Conservation (phyloP, 1,140 invertebrate genomes). For the Leptinotarsa defecta region DNA sequence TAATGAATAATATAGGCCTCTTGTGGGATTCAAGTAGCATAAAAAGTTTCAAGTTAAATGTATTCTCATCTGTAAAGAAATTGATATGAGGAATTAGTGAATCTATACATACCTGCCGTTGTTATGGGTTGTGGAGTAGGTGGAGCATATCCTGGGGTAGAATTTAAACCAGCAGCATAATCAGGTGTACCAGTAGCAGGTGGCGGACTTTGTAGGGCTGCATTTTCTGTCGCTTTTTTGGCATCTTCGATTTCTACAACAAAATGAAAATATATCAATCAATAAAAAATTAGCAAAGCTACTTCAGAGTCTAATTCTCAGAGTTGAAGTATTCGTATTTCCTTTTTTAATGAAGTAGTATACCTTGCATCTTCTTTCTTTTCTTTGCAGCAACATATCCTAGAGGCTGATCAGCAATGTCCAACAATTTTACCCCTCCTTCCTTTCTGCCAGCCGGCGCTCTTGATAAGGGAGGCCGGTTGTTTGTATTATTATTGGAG, state of each 20-base stretch:
- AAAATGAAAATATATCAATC: background rate
- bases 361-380: slow-evolving; percentile 66
- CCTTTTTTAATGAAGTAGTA: too few species aligned
- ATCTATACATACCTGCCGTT: slow-evolving; percentile 39
- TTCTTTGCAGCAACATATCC: slow-evolving; percentile 65
- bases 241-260: slow-evolving; percentile 76
- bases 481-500: slow-evolving; percentile 57
- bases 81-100: too few species aligned
- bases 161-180: slow-evolving; percentile 58
- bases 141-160: slow-evolving; percentile 59
- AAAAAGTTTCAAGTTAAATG: too few species aligned
- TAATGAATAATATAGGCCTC: too few species aligned
- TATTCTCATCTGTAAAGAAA: too few species aligned
- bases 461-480: slow-evolving; percentile 57
- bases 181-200: slow-evolving; percentile 57
- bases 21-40: too few species aligned
- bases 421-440: slow-evolving; percentile 89
- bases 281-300: background rate
- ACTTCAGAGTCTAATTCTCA: too few species aligned
- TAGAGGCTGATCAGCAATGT: slow-evolving; percentile 90
- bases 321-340: background rate
- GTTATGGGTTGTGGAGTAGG: slow-evolving; percentile 50
- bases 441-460: slow-evolving; percentile 74
- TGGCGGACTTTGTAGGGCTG: slow-evolving; percentile 57
- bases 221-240: slow-evolving; percentile 69